phyloP scores from a whole-genome alignment of 2,113 vertebrate species.

The Sebastes schlegelii region DNA sequence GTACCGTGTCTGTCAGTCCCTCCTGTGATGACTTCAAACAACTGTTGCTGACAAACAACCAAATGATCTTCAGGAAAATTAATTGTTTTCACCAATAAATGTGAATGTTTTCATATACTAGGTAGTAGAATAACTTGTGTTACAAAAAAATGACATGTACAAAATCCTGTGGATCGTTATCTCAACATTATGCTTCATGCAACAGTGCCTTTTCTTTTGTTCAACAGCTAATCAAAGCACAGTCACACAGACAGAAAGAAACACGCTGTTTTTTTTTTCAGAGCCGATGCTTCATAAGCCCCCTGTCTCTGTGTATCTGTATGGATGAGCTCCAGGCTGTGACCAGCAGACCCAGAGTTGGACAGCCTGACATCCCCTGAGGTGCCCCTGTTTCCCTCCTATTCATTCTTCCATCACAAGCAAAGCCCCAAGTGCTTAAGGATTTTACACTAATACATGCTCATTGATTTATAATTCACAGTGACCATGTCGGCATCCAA shows the following conservation, averaged over 20 bases:
- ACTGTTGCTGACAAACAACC: background rate
- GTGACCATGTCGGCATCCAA: conserved; percentile 50
- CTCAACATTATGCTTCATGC: background rate
- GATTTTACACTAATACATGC: conserved; percentile 73
- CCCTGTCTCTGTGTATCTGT: conserved; percentile 49
- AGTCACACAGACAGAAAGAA: conserved; percentile 10
- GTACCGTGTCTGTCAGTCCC: background rate
- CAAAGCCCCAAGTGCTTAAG: conserved; percentile 54
- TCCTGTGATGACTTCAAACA: background rate
- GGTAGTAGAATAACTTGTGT: background rate
- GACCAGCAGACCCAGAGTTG: conserved; percentile 53
- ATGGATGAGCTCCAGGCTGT: conserved; percentile 60
- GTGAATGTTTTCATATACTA: background rate
- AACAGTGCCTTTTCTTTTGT: background rate
- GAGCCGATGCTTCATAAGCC: conserved; percentile 42
- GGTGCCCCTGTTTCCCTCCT: conserved; percentile 34
- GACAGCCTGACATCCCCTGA: conserved; percentile 52
- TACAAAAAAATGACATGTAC: background rate
- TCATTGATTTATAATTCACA: conserved; percentile 82
- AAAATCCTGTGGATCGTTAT: background rate
- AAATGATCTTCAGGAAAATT: background rate
- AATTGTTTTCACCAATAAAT: background rate
- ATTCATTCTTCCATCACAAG: conserved; percentile 58
- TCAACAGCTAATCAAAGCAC: conserved; percentile 23
- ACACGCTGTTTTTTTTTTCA: conserved; percentile 15